Evolutionary conservation across 2,888 invertebrate genomes (phyloP).

Genomic region (Drosophila flavopinicola): DNA sequence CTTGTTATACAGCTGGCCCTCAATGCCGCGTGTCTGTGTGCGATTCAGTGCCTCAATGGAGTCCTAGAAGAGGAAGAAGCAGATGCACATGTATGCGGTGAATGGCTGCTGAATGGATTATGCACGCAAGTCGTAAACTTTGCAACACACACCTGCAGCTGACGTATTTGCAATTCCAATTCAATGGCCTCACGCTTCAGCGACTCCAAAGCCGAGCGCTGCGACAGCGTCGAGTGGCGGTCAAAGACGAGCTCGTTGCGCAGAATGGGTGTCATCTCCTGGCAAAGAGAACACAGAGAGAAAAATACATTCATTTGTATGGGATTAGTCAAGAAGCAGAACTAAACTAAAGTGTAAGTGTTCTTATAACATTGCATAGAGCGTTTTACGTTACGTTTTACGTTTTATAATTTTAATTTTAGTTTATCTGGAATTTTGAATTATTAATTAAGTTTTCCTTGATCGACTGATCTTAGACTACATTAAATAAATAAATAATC

Average conservation of each 20-base stretch:
- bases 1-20: conserved; percentile 94
- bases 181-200: conserved; percentile 93
- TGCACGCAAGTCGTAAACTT: conserved; percentile 11
- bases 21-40: conserved; percentile 91
- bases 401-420: too few species aligned
- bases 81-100: conserved; percentile 7
- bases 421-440: too few species aligned
- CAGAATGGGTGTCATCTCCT: conserved; percentile 90
- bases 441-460: too few species aligned
- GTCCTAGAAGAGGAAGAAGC: conserved; percentile 86
- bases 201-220: conserved; percentile 90
- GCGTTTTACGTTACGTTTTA: too few species aligned
- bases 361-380: too few species aligned
- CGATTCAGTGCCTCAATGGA: conserved; percentile 92
- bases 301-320: too few species aligned
- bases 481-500: too few species aligned
- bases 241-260: conserved; percentile 94
- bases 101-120: neutral
- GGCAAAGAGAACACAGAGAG: conserved; percentile 26
- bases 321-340: too few species aligned
- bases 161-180: conserved; percentile 93
- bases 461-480: too few species aligned
- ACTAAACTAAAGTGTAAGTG: too few species aligned
- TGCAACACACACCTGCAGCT: conserved; percentile 87
- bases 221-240: conserved; percentile 89